phyloP scores from a whole-genome alignment of 1,140 invertebrate species.

The Daktulosphaira vitifoliae region DNA sequence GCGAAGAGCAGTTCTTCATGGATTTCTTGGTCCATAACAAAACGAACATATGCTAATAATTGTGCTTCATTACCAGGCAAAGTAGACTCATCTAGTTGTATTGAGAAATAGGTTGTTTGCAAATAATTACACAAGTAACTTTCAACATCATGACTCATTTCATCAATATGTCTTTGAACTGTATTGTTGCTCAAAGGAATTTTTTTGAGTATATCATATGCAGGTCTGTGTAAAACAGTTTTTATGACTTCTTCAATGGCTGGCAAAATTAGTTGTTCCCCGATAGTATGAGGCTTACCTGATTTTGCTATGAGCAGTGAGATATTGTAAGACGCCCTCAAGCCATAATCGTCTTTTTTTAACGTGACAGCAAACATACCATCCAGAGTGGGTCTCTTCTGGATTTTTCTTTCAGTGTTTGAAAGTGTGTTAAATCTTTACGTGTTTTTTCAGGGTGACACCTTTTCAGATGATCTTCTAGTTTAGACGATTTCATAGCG shows the following conservation, averaged over 20 bases:
- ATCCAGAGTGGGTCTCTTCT: too few species aligned
- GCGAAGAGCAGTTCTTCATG: slow-evolving; percentile 38
- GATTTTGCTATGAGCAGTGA: too few species aligned
- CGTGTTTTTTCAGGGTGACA: too few species aligned
- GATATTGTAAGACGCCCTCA: slow-evolving; percentile 40
- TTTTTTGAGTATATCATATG: slow-evolving; percentile 37
- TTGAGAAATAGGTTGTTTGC: slow-evolving; percentile 36
- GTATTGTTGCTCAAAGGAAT: slow-evolving; percentile 40
- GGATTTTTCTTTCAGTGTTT: slow-evolving; percentile 21
- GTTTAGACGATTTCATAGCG: too few species aligned
- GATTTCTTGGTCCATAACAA: slow-evolving; percentile 38
- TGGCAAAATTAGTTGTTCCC: slow-evolving; percentile 41
- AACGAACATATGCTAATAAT: slow-evolving; percentile 30
- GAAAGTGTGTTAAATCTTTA: too few species aligned
- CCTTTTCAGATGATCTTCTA: too few species aligned
- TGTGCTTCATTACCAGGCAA: slow-evolving; percentile 30
- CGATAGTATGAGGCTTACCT: slow-evolving; percentile 43
- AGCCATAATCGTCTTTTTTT: slow-evolving; percentile 33
- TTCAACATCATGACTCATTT: slow-evolving; percentile 39
- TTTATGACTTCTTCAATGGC: slow-evolving; percentile 38
- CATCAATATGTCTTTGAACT: slow-evolving; percentile 39
- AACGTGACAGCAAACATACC: slow-evolving; percentile 11
- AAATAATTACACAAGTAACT: slow-evolving; percentile 38
- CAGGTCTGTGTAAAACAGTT: slow-evolving; percentile 39
- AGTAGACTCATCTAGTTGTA: slow-evolving; percentile 39